Percentiles rank a stretch among this genome's conserved stretches.
Evolutionary conservation across 1,140 invertebrate species (phyloP).

Genomic region (Drosophila lacertosa): DNA sequence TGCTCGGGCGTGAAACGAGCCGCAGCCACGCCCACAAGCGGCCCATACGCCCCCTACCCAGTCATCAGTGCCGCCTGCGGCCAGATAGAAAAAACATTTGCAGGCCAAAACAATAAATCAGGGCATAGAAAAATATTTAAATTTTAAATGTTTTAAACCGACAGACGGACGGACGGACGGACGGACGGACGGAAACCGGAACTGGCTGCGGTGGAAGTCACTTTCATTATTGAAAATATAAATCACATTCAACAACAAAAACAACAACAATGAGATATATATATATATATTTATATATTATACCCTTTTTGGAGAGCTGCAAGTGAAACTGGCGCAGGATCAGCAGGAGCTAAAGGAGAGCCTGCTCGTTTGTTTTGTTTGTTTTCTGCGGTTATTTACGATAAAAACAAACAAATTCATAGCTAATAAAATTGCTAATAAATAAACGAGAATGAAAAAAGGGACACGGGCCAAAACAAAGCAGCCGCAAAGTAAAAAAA

Average conservation of each 20-base stretch:
- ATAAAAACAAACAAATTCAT: slow-evolving; percentile 83
- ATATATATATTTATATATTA: no score
- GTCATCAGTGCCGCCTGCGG: not conserved
- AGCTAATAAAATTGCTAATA: slow-evolving; percentile 83
- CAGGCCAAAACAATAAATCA: slow-evolving; percentile 68
- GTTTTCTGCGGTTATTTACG: slow-evolving; percentile 58
- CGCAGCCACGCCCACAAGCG: slow-evolving; percentile 10
- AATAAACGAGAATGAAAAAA: slow-evolving; percentile 83
- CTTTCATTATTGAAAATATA: slow-evolving; percentile 83
- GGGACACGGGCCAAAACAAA: slow-evolving; percentile 75
- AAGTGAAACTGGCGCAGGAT: slow-evolving; percentile 3
- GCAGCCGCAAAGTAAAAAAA: slow-evolving; percentile 64
- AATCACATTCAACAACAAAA: slow-evolving; percentile 68
- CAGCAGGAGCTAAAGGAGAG: not conserved
- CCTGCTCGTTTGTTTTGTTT: slow-evolving; percentile 46
- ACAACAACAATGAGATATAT: slow-evolving; percentile 10
- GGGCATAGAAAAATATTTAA: slow-evolving; percentile 81
- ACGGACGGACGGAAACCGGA: slow-evolving; percentile 50
- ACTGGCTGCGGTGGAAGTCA: slow-evolving; percentile 53
- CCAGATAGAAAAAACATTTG: slow-evolving; percentile 20
- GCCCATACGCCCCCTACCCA: not conserved
- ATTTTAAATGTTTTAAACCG: slow-evolving; percentile 78
- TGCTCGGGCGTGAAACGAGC: slow-evolving; percentile 64
- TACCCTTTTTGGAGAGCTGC: slow-evolving; percentile 58
- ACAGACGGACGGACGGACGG: no score